phyloP scores from a whole-genome alignment of 2,797 vertebrate genomes.

The Gallinago nigripennis region DNA sequence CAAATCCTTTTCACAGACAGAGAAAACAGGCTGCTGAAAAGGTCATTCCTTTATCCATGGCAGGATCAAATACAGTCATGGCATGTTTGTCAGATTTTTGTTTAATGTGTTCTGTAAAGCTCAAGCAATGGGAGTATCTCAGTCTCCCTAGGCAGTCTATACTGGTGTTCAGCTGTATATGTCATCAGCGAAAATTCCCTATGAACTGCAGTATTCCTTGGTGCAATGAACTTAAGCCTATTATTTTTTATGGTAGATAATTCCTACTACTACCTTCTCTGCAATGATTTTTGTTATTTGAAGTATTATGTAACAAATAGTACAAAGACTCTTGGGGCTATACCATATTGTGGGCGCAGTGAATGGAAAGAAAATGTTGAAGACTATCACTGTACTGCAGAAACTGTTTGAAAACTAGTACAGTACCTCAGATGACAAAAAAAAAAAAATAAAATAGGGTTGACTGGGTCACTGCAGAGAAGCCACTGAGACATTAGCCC shows the following conservation, averaged over 20 bases:
- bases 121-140: background rate
- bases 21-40: background rate
- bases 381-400: background rate
- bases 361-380: background rate
- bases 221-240: background rate
- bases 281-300: background rate
- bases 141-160: background rate
- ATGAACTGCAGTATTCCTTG: background rate
- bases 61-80: background rate
- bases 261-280: background rate
- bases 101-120: background rate
- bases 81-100: background rate
- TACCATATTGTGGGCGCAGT: background rate
- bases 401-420: background rate
- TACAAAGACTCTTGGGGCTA: background rate
- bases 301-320: background rate
- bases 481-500: background rate
- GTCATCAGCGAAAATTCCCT: background rate
- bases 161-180: background rate
- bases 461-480: background rate
- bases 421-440: background rate
- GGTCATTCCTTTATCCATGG: background rate
- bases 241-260: background rate
- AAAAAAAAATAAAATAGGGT: background rate
- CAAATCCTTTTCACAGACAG: background rate